phyloP scores from a whole-genome alignment of 2,797 vertebrate species.

The Hemitrygon akajei region DNA sequence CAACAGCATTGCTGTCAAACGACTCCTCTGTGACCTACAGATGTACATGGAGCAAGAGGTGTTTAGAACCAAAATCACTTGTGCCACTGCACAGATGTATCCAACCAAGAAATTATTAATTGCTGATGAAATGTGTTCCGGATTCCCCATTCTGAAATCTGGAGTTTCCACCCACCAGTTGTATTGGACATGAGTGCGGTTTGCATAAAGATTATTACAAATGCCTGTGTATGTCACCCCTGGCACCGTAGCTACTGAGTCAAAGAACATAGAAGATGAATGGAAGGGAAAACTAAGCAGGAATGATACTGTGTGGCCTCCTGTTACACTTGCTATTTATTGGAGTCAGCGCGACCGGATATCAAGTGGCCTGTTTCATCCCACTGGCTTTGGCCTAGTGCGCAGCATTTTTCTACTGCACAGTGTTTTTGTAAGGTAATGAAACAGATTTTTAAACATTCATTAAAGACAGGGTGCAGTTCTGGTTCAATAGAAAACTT shows the following conservation, averaged over 20 bases:
- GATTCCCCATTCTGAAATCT: neutral
- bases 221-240: neutral
- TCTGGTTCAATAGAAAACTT: neutral
- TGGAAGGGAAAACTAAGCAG: neutral
- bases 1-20: neutral
- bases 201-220: neutral
- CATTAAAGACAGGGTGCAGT: neutral
- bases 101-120: neutral
- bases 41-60: neutral
- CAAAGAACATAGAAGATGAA: neutral
- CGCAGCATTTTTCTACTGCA: neutral
- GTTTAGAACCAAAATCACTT: neutral
- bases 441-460: neutral
- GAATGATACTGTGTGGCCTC: no score
- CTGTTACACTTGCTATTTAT: neutral
- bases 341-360: no score
- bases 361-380: neutral
- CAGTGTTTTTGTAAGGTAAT: neutral
- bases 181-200: neutral
- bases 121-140: no score
- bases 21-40: neutral
- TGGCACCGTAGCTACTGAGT: neutral
- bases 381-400: neutral
- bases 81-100: neutral
- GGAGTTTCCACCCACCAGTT: neutral